Conservation (phyloP, 2,797 vertebrate genomes). For the Allobates femoralis region DNA sequence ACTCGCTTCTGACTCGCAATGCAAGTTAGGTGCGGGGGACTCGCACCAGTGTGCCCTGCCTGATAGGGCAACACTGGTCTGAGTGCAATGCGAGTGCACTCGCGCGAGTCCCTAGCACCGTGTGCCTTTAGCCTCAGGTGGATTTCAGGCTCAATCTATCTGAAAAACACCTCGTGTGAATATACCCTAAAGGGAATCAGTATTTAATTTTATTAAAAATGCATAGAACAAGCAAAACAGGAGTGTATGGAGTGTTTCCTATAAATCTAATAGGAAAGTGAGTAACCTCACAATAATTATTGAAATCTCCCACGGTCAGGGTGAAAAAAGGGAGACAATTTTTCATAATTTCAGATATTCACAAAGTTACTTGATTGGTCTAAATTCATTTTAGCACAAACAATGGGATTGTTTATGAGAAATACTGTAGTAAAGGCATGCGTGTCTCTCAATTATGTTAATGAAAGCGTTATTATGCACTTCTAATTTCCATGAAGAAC, state of each 20-base stretch:
- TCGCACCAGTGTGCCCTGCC: too few relatives aligned
- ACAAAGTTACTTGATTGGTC: background rate
- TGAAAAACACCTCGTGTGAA: too few relatives aligned
- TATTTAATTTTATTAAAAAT: background rate
- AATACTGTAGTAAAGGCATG: slow-evolving; percentile 74
- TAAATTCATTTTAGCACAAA: slow-evolving; percentile 53
- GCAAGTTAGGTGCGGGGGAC: too few relatives aligned
- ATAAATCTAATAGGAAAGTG: background rate
- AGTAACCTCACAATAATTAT: background rate
- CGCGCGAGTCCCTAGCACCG: too few relatives aligned
- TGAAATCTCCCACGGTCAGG: background rate
- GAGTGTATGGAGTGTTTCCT: background rate
- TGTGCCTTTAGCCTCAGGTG: too few relatives aligned
- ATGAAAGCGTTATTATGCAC: slow-evolving; percentile 71
- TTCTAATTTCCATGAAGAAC: slow-evolving; percentile 69
- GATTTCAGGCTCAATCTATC: too few relatives aligned
- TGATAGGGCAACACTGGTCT: too few relatives aligned
- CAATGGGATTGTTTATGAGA: slow-evolving; percentile 77
- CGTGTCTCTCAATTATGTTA: slow-evolving; percentile 70
- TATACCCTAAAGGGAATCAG: background rate
- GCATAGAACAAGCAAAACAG: background rate
- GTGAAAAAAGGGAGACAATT: background rate
- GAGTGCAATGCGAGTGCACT: too few relatives aligned
- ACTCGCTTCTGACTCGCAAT: too few relatives aligned
- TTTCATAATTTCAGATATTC: background rate